These are phyloP conservation scores for Enhydra lutris DNA, from an alignment of 2,113 vertebrate species.

Conservation along the genomic window DNA sequence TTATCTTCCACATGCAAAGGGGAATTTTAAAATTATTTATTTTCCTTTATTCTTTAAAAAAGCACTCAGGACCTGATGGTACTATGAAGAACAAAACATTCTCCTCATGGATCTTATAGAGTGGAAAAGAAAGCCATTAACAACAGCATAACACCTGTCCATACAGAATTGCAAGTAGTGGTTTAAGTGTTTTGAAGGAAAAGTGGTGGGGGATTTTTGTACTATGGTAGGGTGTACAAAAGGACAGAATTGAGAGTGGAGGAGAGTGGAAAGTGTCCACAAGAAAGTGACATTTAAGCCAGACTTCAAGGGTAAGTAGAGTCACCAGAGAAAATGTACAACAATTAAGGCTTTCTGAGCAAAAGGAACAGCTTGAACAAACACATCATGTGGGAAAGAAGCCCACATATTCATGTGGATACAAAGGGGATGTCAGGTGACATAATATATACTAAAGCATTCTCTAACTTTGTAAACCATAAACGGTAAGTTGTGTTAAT, in stretches of 20 bases:
- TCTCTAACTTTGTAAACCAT: neutral
- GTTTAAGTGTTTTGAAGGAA: neutral
- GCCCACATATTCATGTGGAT: neutral
- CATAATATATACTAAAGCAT: neutral
- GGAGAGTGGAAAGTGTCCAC: neutral
- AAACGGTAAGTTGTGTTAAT: constrained; percentile 1
- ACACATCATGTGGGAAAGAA: neutral
- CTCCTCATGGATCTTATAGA: neutral
- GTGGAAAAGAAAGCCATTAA: neutral
- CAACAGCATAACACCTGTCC: neutral
- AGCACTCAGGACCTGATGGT: neutral
- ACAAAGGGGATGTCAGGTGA: neutral
- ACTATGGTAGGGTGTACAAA: neutral
- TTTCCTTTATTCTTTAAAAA: neutral
- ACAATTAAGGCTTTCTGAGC: neutral
- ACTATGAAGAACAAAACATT: neutral
- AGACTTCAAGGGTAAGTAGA: neutral
- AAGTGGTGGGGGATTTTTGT: neutral
- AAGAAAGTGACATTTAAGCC: neutral
- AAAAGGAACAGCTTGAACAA: neutral
- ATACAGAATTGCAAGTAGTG: neutral
- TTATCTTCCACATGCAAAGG: neutral
- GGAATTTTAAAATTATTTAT: neutral
- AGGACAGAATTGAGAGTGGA: neutral
- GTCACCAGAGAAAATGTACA: too few relatives aligned